Evolutionary conservation across 2,888 invertebrate species (phyloP).

Genomic region (Oligia fasciuncula): DNA sequence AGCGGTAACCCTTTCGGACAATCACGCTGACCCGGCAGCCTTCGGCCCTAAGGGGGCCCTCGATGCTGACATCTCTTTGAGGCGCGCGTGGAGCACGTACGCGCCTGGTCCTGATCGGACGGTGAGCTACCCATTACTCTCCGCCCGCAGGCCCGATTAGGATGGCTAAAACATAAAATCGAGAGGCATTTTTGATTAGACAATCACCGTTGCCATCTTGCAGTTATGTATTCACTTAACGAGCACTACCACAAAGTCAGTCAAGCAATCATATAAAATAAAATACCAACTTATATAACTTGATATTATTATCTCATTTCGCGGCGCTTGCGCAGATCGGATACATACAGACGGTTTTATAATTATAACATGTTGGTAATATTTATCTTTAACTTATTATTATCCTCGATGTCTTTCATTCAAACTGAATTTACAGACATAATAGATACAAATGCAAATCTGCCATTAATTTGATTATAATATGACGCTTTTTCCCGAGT

Average conservation of each 20-base stretch:
- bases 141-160: neutral
- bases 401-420: slow-evolving; percentile 6
- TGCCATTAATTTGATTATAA: too few relatives aligned
- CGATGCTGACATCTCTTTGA: too few relatives aligned
- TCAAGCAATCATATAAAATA: slow-evolving; percentile 9
- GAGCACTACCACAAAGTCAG: slow-evolving; percentile 14
- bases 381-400: neutral
- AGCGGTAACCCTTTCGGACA: too few relatives aligned
- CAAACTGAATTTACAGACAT: too few relatives aligned
- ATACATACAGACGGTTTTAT: slow-evolving; percentile 16
- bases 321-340: slow-evolving; percentile 20
- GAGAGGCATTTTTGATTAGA: neutral
- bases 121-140: too few relatives aligned
- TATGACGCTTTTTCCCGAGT: neutral
- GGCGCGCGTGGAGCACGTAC: too few relatives aligned
- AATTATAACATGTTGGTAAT: slow-evolving; percentile 24
- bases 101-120: too few relatives aligned
- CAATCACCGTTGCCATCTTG: neutral
- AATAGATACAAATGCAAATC: neutral
- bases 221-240: slow-evolving; percentile 30
- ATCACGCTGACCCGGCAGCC: too few relatives aligned
- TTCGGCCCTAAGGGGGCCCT: too few relatives aligned
- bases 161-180: neutral
- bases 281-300: slow-evolving; percentile 33
- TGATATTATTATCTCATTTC: slow-evolving; percentile 10